Base-by-base conservation (phyloP, 2,797 vertebrate genomes). In the Prunella strophiata region DNA sequence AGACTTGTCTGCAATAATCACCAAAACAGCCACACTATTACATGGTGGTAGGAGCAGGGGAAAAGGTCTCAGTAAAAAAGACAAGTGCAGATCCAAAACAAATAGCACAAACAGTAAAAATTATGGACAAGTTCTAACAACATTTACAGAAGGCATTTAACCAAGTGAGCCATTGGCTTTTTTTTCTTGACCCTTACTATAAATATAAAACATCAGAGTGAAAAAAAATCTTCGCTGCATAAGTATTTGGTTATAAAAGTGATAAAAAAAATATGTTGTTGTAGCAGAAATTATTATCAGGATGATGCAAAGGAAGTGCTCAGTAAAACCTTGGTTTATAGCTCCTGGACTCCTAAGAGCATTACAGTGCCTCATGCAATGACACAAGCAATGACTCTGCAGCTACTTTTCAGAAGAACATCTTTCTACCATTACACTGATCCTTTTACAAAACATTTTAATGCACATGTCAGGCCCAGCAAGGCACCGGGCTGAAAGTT, bases 391-490 rank as follows among this genome's bases (percentile, higher is more conserved):
- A 67, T 47, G 26, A 51, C 30, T 38, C 21, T 73, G 59, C 36
- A 81, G 62, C 45, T 94, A 25, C 20, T 40, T 80, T 43, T 79
- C 52, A 73, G 26, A 73, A 89, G 50, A 91, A 73, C 26, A 62
- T 76, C 66, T 78, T 86, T 36, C 54, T 84, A 27, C 36, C 34
- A 40, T 43, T 38, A 18, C 20, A 73, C 36, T n/a, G 34, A 87
- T 75, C 29, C 13, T n/a, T 80, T 88, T 81, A 51, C 50, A 92
- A 77, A 88, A 34, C 58, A 71, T 76, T 83, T 91, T 83, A 74
- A 93, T 36, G 36, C 20, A 47, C 11, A 29, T 1, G 1, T 78
- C 63, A 79, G 0, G 2, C 38, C 76, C 45, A 67, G 52, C 25
- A 61, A 85, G 67, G 71, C 4, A 26, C 9, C 57, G 19, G 16